These are phyloP conservation scores for Hylaea fasciaria DNA, from an alignment of 2,888 invertebrate genomes.

Conservation along the genomic window DNA sequence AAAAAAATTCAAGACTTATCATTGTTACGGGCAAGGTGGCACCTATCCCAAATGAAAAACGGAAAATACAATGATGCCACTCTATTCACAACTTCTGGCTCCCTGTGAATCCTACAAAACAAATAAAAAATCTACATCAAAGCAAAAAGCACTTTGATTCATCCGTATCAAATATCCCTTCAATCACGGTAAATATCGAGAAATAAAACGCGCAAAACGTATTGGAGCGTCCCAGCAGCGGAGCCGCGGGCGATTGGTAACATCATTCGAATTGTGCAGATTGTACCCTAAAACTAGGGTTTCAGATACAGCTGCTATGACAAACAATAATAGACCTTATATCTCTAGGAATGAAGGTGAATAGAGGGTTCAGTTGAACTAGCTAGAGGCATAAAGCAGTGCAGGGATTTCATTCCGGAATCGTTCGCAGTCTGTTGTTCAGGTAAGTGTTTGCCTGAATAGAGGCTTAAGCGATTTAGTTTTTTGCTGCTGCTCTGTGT, in stretches of 20 bases:
- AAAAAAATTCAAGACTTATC: no score
- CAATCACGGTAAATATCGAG: conserved; percentile 36
- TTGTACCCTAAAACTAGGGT: conserved; percentile 39
- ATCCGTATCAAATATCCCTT: conserved; percentile 36
- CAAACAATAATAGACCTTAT: conserved; percentile 29
- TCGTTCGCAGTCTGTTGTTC: conserved; percentile 42
- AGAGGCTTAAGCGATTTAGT: conserved; percentile 10
- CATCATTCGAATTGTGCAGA: conserved; percentile 23
- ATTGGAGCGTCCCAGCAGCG: conserved; percentile 29
- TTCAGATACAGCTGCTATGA: conserved; percentile 43
- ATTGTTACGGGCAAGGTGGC: no score
- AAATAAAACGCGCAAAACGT: conserved; percentile 35
- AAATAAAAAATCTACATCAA: conserved; percentile 22
- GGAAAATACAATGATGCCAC: no score
- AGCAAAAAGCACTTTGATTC: conserved; percentile 37
- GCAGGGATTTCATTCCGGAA: conserved; percentile 40
- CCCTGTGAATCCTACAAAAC: conserved; percentile 1
- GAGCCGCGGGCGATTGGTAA: conserved; percentile 39
- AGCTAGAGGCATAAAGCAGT: conserved; percentile 32
- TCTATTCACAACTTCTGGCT: no score
- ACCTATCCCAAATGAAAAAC: no score
- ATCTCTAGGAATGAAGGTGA: conserved; percentile 10
- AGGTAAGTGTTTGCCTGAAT: conserved; percentile 17
- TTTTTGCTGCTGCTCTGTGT: conserved; percentile 3
- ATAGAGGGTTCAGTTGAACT: conserved; percentile 2